phyloP scores from a whole-genome alignment of 2,797 vertebrate species.

The Malurus splendens region DNA sequence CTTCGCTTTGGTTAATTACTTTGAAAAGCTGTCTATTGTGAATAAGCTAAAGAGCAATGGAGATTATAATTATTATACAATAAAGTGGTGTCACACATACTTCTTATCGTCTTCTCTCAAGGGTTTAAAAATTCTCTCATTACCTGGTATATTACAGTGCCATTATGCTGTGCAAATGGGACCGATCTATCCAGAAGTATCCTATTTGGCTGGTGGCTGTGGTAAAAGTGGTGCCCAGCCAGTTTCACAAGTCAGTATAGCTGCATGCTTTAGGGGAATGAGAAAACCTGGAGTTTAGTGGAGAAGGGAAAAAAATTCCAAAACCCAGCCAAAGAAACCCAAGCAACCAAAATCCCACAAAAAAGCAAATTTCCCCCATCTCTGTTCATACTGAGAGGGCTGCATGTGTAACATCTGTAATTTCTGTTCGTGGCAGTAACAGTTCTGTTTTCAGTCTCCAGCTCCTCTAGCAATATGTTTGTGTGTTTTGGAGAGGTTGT shows the following conservation, averaged over 20 bases:
- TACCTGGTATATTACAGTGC: neutral
- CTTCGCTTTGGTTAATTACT: slow-evolving; percentile 23
- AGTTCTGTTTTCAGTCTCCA: neutral
- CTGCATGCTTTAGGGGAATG: neutral
- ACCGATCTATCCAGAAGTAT: neutral
- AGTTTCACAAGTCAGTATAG: neutral
- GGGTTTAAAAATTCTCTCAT: neutral
- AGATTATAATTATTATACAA: neutral
- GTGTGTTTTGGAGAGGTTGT: neutral
- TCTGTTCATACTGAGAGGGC: neutral
- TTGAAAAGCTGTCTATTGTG: neutral
- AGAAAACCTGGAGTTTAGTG: neutral
- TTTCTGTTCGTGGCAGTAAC: neutral
- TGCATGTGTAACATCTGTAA: neutral
- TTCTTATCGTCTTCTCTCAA: neutral
- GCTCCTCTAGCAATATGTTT: neutral
- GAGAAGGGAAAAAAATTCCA: neutral
- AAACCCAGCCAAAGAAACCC: neutral
- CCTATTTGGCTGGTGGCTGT: neutral
- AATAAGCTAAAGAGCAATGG: neutral
- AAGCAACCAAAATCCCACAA: neutral
- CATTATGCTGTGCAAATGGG: neutral
- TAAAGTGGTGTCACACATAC: neutral
- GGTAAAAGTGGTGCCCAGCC: neutral
- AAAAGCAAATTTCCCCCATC: neutral